Conservation (phyloP, 2,888 invertebrate genomes). For the Hoplodrina ambigua region DNA sequence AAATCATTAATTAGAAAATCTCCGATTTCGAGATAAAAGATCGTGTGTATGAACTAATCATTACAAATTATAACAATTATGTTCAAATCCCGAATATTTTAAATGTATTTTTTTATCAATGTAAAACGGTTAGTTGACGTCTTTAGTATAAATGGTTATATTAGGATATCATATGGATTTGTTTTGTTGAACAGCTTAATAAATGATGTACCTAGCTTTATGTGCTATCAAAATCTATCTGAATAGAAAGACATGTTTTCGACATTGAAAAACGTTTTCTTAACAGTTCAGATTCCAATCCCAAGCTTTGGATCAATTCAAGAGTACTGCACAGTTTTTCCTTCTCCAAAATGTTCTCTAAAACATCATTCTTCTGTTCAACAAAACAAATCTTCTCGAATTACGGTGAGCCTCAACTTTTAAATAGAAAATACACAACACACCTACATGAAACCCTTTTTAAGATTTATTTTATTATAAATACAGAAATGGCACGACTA, state of each 20-base stretch:
- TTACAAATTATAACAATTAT: conserved; percentile 79
- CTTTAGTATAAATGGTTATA: conserved; percentile 63
- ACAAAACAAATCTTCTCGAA: conserved; percentile 36
- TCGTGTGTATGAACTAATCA: conserved; percentile 68
- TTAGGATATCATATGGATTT: conserved; percentile 53
- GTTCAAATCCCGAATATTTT: conserved; percentile 78
- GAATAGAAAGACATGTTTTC: background rate
- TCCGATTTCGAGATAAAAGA: conserved; percentile 48
- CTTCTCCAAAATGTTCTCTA: background rate
- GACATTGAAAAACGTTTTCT: background rate
- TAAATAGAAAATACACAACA: conserved; percentile 77
- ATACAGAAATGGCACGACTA: conserved; percentile 88
- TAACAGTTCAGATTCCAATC: background rate
- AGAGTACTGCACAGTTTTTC: background rate
- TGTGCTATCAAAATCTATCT: background rate
- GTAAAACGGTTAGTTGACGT: conserved; percentile 58
- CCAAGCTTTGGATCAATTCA: background rate
- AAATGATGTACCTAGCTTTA: conserved; percentile 6
- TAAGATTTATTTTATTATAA: conserved; percentile 70
- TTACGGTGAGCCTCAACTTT: conserved; percentile 74
- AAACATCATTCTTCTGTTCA: conserved; percentile 15
- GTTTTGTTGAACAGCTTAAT: conserved; percentile 44
- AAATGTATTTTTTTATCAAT: conserved; percentile 68
- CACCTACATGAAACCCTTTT: conserved; percentile 76
- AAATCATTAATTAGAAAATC: conserved; percentile 47